Evolutionary conservation across 2,888 invertebrate species (phyloP), one percentile per base, ranked within the genome.

Genomic region (Cryptocephalus primarius): DNA sequence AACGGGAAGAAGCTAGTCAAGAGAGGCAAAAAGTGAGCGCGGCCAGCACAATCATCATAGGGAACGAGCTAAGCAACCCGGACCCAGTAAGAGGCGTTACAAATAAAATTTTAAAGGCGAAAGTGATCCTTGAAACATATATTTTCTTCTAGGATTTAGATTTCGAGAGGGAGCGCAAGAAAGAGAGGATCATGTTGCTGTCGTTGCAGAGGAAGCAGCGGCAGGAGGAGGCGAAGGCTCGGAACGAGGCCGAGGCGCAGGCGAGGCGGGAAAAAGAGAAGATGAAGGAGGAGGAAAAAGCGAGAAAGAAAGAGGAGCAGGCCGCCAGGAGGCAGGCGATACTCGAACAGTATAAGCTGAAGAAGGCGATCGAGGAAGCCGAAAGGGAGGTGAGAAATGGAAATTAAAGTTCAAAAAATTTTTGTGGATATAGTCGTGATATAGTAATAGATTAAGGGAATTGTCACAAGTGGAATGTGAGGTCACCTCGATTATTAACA

Each of bases 321-420:
- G 84, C 84, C 60, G 79, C 85, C n/a, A 76, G 93, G 49, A 73
- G 94, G 46, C 87, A 91, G 55, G 80, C 80, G 55, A 96, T 96
- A 64, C 78, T 94, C 59, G 91, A 92, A 64, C 89, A 92, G 69
- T 90, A 95, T 73, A 88, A 92, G 71, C 75, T 92, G 58, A 91
- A 94, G 68, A 95, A 95, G 71, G 88, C 89, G 46, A 82, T 89
- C 52, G 92, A 93, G 67, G 91, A 92, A 72, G 90, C 91, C 22
- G 89, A 90, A 68, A 72, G 88, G 65, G 89, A 89, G 77, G 87
- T 86, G 59, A 53, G 63, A 44, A 8, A n/a, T n/a, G 9, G 34
- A 34, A 34, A 32, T n/a, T 34, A n/a, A 34, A 34, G n/a, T n/a
- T n/a, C n/a, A n/a, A n/a, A n/a, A n/a, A n/a, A n/a, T n/a, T n/a